A percentile compares a stretch with the other conserved stretches of the same genome.
Conservation (phyloP, 2,797 vertebrate species). For the Acestrorhynchus altus region DNA sequence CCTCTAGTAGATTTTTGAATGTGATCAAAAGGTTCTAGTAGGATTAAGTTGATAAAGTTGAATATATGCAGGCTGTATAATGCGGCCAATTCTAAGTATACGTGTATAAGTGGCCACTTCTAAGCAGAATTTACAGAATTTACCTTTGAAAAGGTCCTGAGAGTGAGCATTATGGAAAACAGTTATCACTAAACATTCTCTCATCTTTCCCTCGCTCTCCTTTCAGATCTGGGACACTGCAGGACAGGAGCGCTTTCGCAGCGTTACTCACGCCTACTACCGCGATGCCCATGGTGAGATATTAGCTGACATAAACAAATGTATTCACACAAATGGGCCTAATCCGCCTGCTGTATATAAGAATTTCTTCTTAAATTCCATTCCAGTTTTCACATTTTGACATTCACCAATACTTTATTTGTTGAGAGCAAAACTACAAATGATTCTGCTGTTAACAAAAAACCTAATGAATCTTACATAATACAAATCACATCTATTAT, state of each 20-base stretch:
- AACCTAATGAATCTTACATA: too few relatives aligned
- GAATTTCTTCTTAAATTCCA: too few relatives aligned
- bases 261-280: slow-evolving; percentile 82
- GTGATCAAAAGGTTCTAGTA: background rate
- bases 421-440: too few relatives aligned
- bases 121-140: background rate
- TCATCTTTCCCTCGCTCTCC: slow-evolving; percentile 9
- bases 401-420: too few relatives aligned
- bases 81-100: too few relatives aligned
- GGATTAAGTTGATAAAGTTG: background rate
- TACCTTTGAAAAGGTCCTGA: background rate
- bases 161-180: slow-evolving; percentile 2
- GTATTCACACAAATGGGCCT: too few relatives aligned
- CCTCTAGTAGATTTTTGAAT: too few relatives aligned
- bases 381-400: too few relatives aligned
- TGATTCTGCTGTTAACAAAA: too few relatives aligned
- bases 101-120: background rate
- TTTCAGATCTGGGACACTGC: slow-evolving; percentile 84
- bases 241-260: slow-evolving; percentile 81
- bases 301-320: background rate
- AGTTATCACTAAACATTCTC: background rate
- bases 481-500: too few relatives aligned
- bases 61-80: background rate
- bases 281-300: slow-evolving; percentile 81
- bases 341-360: too few relatives aligned